Evolutionary conservation across 2,888 invertebrate species (phyloP).

Genomic region (Tortricodes alternella): DNA sequence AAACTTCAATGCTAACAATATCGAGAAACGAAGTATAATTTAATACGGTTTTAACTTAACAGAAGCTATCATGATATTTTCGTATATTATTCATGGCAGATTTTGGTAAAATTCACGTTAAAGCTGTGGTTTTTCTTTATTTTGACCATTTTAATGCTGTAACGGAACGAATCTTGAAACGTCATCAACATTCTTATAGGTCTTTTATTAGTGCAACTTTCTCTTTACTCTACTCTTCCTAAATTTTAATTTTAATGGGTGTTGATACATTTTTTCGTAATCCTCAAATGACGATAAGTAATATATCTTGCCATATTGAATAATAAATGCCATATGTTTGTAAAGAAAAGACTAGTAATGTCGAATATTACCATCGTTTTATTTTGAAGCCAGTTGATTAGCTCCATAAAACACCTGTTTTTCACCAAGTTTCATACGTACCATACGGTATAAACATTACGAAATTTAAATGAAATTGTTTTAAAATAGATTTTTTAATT

Average conservation of each 20-base stretch:
- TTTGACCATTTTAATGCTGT: not conserved
- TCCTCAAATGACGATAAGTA: no score
- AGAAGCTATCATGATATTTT: not conserved
- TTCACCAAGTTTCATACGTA: not conserved
- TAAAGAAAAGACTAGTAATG: no score
- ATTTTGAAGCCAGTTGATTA: no score
- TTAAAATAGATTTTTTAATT: not conserved
- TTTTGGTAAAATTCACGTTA: not conserved
- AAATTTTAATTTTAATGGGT: no score
- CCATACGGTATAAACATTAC: not conserved
- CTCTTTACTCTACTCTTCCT: not conserved
- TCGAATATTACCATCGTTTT: no score
- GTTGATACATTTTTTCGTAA: no score
- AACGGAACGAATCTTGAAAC: slow-evolving; percentile 24
- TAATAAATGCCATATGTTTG: no score
- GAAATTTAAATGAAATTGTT: not conserved
- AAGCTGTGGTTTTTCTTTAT: not conserved
- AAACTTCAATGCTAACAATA: no score
- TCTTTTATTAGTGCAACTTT: slow-evolving; percentile 3
- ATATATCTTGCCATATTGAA: no score
- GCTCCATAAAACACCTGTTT: slow-evolving; percentile 10
- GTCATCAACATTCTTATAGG: slow-evolving; percentile 21
- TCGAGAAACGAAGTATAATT: no score
- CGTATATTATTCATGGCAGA: not conserved
- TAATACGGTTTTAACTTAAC: not conserved